phyloP scores from a whole-genome alignment of 2,888 invertebrate species.

The Leptopterna dolabrata region DNA sequence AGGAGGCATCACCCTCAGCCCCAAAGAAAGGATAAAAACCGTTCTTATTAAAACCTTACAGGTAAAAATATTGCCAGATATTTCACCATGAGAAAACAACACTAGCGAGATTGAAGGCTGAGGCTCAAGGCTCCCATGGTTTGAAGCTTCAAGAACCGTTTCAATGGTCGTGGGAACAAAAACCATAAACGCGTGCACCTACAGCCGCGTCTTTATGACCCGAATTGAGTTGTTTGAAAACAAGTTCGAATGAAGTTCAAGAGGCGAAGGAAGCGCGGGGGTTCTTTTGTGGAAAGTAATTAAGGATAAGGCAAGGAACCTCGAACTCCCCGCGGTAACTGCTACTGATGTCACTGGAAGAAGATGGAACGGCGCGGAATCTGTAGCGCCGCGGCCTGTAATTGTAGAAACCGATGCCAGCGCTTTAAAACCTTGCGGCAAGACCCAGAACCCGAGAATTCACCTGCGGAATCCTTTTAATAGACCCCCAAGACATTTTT shows the following conservation, averaged over 20 bases:
- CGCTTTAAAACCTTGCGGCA: not conserved
- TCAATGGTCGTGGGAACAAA: not conserved
- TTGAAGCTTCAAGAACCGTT: not conserved
- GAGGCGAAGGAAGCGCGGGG: not conserved
- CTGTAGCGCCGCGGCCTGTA: not conserved
- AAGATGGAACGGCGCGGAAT: slow-evolving; percentile 17
- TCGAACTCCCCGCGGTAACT: not conserved
- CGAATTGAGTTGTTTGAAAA: slow-evolving; percentile 34
- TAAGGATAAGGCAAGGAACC: not conserved
- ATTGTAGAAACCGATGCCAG: not conserved
- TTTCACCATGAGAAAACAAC: no score
- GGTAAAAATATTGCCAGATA: no score
- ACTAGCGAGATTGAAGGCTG: not conserved
- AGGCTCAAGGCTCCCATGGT: not conserved
- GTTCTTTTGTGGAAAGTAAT: not conserved
- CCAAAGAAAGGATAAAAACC: no score
- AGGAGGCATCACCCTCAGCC: no score
- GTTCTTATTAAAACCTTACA: no score
- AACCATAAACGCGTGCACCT: slow-evolving; percentile 7
- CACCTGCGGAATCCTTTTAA: slow-evolving; percentile 30
- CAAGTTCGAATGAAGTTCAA: not conserved
- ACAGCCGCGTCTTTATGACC: not conserved
- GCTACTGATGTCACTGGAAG: not conserved
- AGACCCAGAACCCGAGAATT: slow-evolving; percentile 1
- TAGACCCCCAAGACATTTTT: slow-evolving; percentile 31